A percentile compares a stretch with the other conserved stretches of the same genome.
Conservation (phyloP, 2,113 vertebrate species). For the Perognathus longimembris region DNA sequence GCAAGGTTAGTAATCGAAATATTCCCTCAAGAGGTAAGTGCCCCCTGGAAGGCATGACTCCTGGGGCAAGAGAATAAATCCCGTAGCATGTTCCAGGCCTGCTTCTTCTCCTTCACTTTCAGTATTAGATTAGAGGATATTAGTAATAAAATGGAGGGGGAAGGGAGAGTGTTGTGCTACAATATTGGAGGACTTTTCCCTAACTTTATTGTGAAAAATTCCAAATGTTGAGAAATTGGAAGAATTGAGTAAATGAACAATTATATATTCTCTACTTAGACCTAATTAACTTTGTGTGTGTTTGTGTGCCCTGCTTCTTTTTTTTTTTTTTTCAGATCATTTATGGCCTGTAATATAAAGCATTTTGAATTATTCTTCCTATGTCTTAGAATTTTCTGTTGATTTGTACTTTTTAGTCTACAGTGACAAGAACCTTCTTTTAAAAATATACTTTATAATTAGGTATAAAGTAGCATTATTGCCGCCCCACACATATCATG, state of each 20-base stretch:
- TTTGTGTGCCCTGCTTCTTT: too few relatives aligned
- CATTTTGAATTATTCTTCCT: constrained; percentile 6
- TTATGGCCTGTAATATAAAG: not conserved
- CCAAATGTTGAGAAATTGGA: constrained; percentile 7
- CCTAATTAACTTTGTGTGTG: constrained; percentile 47
- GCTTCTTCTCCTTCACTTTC: not conserved
- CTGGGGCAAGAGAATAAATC: not conserved
- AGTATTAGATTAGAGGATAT: constrained; percentile 14
- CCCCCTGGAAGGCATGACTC: not conserved
- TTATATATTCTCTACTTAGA: constrained; percentile 4
- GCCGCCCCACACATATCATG: not conserved
- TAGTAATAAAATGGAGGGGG: not conserved
- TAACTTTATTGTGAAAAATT: constrained; percentile 42
- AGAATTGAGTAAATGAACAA: constrained; percentile 3
- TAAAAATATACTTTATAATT: constrained; percentile 6
- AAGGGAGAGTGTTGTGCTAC: too few relatives aligned
- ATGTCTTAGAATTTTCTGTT: constrained; percentile 19
- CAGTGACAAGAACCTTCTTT: not conserved
- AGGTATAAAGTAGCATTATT: constrained; percentile 17
- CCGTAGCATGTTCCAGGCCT: not conserved
- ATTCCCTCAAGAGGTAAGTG: constrained; percentile 16
- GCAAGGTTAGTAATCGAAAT: constrained; percentile 88
- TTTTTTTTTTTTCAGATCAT: constrained; percentile 45
- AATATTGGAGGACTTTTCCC: too few relatives aligned
- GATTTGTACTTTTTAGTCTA: not conserved